Percentiles rank a stretch among this genome's conserved stretches.
Conservation (phyloP, 1,140 invertebrate genomes). For the Temnothorax curvispinosus region DNA sequence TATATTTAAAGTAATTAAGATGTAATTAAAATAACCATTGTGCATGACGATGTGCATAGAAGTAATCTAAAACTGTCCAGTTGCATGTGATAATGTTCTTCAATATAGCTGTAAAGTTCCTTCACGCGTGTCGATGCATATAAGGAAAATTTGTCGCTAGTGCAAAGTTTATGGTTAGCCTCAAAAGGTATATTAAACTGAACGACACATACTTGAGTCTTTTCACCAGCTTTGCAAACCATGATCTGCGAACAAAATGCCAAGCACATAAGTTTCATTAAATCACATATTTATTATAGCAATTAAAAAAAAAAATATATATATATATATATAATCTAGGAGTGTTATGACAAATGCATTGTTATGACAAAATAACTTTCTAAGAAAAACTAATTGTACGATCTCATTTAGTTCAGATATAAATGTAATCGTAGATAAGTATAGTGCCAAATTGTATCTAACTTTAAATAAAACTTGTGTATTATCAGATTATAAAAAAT, state of each 20-base stretch:
- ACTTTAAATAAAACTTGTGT: not conserved
- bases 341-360: not conserved
- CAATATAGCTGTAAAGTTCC: constrained; percentile 81
- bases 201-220: constrained; percentile 86
- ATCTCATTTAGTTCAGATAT: constrained; percentile 31
- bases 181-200: constrained; percentile 73
- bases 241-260: constrained; percentile 77
- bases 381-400: not conserved
- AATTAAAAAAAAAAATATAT: not conserved
- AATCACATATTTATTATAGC: not conserved
- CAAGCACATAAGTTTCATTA: constrained; percentile 5
- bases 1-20: constrained; percentile 23
- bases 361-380: not conserved
- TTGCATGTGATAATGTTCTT: constrained; percentile 61
- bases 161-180: constrained; percentile 30
- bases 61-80: constrained; percentile 57
- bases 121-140: constrained; percentile 72
- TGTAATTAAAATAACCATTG: constrained; percentile 59
- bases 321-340: too few species aligned
- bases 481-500: constrained; percentile 1
- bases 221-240: constrained; percentile 80
- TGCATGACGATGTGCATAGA: constrained; percentile 17
- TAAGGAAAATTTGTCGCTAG: constrained; percentile 22
- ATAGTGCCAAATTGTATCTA: not conserved
- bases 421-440: not conserved